phyloP scores from a whole-genome alignment of 2,888 invertebrate genomes.

The Chydorus sphaericus region DNA sequence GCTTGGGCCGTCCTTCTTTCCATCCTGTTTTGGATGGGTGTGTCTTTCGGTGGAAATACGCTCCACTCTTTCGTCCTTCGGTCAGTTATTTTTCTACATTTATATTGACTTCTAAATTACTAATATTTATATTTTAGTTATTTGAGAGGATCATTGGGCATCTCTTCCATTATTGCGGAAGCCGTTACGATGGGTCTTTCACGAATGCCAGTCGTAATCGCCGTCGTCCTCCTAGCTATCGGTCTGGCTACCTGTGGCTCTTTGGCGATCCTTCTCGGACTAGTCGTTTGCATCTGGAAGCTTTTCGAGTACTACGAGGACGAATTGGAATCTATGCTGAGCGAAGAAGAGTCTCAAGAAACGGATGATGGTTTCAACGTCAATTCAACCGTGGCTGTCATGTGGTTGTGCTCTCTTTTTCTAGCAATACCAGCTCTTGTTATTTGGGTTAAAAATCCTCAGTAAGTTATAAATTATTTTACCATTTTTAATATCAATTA shows the following conservation, averaged over 20 bases:
- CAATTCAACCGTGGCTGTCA: conserved; percentile 52
- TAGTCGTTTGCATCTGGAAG: conserved; percentile 33
- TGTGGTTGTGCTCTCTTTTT: conserved; percentile 48
- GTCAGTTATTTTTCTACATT: conserved; percentile 28
- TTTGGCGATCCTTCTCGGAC: conserved; percentile 46
- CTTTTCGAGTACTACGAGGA: conserved; percentile 61
- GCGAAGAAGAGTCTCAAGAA: conserved; percentile 28
- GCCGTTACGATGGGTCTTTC: conserved; percentile 10
- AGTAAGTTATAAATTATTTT: conserved; percentile 35
- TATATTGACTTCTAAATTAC: background rate
- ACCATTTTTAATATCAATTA: background rate
- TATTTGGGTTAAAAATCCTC: conserved; percentile 66
- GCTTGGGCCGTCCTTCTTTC: conserved; percentile 36
- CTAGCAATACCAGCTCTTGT: conserved; percentile 55
- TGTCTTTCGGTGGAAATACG: conserved; percentile 53
- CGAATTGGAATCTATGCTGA: conserved; percentile 47
- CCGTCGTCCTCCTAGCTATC: conserved; percentile 44
- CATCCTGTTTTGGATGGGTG: conserved; percentile 36
- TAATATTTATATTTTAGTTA: conserved; percentile 16
- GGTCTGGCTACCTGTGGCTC: conserved; percentile 57
- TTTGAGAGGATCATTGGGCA: background rate
- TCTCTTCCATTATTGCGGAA: conserved; percentile 17
- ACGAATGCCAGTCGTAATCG: conserved; percentile 43
- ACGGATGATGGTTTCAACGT: conserved; percentile 42
- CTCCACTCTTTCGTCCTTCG: conserved; percentile 48